Conservation (phyloP, 2,888 invertebrate species). For the Seladonia tumulorum region DNA sequence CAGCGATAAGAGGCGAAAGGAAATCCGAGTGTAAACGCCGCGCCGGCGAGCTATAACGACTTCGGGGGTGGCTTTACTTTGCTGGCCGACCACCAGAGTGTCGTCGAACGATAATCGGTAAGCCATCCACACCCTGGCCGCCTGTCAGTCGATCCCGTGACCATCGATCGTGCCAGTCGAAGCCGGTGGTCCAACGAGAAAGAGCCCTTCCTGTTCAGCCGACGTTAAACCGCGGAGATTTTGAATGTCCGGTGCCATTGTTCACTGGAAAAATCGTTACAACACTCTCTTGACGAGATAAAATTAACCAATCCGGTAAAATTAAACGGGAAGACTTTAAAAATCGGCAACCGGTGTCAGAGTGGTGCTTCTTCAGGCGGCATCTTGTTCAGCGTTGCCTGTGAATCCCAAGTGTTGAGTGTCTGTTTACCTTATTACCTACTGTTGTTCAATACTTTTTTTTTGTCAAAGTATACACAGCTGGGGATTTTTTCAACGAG, state of each 20-base stretch:
- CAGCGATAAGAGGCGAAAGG: conserved; percentile 52
- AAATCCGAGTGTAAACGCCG: conserved; percentile 43
- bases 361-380: background rate
- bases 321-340: background rate
- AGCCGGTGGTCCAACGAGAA: background rate
- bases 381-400: background rate
- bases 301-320: too few relatives aligned
- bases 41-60: background rate
- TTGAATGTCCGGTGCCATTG: too few relatives aligned
- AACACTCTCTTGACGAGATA: background rate
- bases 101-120: conserved; percentile 35
- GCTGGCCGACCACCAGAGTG: conserved; percentile 46
- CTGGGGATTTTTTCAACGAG: background rate
- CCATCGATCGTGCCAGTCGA: conserved; percentile 26
- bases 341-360: background rate
- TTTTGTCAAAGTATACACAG: background rate
- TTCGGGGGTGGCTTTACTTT: conserved; percentile 49
- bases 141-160: conserved; percentile 42
- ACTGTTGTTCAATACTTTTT: background rate
- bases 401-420: background rate
- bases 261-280: background rate
- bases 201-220: background rate
- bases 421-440: background rate
- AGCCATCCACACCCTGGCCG: conserved; percentile 21
- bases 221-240: background rate